These are phyloP conservation scores for Bos javanicus DNA, from an alignment of 2,113 vertebrate genomes.

Conservation along the genomic window DNA sequence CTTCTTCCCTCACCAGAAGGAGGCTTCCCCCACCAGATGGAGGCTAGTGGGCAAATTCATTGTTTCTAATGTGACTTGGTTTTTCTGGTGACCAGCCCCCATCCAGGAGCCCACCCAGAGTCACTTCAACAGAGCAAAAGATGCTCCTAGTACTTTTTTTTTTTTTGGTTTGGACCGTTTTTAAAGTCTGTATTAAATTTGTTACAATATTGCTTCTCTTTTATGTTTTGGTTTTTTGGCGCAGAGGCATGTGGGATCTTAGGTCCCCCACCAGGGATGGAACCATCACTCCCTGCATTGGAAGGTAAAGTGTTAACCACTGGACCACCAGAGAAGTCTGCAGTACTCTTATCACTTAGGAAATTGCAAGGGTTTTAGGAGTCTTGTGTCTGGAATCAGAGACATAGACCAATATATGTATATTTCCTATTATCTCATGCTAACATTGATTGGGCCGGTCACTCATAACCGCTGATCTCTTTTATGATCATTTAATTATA, in stretches of 20 bases:
- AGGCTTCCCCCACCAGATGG: too few relatives aligned
- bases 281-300: background rate
- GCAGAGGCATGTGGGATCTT: background rate
- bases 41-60: background rate
- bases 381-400: background rate
- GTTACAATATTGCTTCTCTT: background rate
- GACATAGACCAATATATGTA: background rate
- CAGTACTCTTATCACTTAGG: background rate
- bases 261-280: background rate
- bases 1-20: background rate
- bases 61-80: background rate
- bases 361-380: background rate
- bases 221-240: background rate
- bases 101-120: background rate
- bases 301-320: background rate
- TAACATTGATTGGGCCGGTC: background rate
- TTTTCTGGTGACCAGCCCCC: background rate
- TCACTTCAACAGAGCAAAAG: background rate
- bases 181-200: background rate
- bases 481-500: slow-evolving; percentile 9
- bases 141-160: background rate
- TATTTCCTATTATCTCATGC: background rate
- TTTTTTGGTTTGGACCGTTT: background rate
- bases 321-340: background rate
- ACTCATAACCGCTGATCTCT: background rate